Evolutionary conservation across 2,888 invertebrate species (phyloP), one percentile per base, ranked within the genome.

Genomic region (Saturnia japonica): DNA sequence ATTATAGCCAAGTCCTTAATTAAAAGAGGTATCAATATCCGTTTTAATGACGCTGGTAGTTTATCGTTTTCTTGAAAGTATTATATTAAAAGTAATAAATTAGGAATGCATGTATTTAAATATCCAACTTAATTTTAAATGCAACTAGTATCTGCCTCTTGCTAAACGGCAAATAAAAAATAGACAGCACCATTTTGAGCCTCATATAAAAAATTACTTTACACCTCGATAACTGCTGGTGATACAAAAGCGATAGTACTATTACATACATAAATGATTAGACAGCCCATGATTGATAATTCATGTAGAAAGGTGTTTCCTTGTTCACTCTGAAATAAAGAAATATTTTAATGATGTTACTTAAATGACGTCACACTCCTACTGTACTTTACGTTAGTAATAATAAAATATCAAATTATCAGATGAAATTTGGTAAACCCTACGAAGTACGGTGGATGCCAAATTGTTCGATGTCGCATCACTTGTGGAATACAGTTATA

Each of bases 391-490:
- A 19, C 19, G 47, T 7, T n/a, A 47, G 7, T 47, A 7, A 47
- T 47, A 47, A 47, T 16, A 47, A 47, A 47, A 47, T 16, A 47
- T 47, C 47, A 28, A 28, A n/a, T n/a, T 14, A 28, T 14, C 14
- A 28, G 0, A 14, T 60, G 16, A 60, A 28, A 60, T 60, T 60
- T 25, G 28, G 57, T 60, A 14, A 60, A 25, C 57, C 25, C 25
- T 28, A 60, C 57, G 14, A 57, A 12, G 22, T 57, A 57, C 57
- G 57, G 57, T 60, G 28, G 14, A 60, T 40, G 25, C 69, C 16
- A 42, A 22, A 64, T 66, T 66, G 47, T 69, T n/a, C n/a, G 64
- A 67, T 70, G 51, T 54, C 54, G 54, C 70, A 42, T 66, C 66
- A 54, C 45, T 62, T 40, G n/a, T 19, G 28, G 64, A 34, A 28